Evolutionary conservation across 2,888 invertebrate species (phyloP).

Genomic region (Scrobipalpa costella): DNA sequence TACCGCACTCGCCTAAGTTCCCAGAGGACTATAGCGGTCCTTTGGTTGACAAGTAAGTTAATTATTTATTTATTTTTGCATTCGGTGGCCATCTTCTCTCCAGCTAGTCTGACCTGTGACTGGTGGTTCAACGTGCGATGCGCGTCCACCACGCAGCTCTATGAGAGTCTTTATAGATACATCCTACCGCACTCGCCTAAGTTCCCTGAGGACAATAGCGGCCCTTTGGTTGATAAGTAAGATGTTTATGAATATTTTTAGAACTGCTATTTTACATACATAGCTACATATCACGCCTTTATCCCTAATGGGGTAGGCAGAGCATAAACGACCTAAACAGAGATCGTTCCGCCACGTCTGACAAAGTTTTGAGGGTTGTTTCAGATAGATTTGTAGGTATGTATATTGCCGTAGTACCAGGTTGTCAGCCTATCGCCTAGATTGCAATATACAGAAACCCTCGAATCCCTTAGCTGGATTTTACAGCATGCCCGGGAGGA

Average conservation of each 20-base stretch:
- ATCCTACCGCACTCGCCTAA: constrained; percentile 92
- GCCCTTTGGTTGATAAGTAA: constrained; percentile 92
- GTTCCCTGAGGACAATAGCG: constrained; percentile 94
- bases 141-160: constrained; percentile 89
- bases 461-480: too few species aligned
- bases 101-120: constrained; percentile 93
- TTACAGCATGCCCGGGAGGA: too few species aligned
- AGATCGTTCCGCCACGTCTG: too few species aligned
- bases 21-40: constrained; percentile 95
- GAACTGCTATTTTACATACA: too few species aligned
- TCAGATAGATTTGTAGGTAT: too few species aligned
- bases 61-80: not conserved
- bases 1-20: constrained; percentile 92
- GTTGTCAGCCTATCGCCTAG: too few species aligned
- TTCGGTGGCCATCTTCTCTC: constrained; percentile 93
- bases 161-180: constrained; percentile 93
- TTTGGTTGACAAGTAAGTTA: constrained; percentile 88
- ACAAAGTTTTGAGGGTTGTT: too few species aligned
- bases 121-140: constrained; percentile 97
- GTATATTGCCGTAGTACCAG: too few species aligned
- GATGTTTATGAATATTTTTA: constrained; percentile 65
- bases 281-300: too few species aligned
- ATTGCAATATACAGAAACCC: too few species aligned
- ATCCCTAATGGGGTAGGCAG: too few species aligned
- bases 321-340: too few species aligned